A percentile compares a stretch with the other conserved stretches of the same genome.
phyloP scores from a whole-genome alignment of 2,888 invertebrate genomes.

The Aproaerema taeniolella region DNA sequence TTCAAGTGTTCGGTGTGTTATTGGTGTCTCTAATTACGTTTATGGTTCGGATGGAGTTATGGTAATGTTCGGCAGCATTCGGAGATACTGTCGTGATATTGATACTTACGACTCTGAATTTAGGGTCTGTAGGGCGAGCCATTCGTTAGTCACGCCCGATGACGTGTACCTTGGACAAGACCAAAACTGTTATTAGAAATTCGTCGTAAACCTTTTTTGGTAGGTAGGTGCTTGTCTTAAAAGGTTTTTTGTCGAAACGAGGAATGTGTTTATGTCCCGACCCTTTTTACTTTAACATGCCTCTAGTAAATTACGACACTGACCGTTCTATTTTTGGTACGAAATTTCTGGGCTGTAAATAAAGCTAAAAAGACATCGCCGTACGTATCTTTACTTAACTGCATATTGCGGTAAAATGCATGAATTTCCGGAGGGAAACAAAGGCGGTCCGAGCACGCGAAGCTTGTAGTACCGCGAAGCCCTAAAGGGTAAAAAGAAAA shows the following conservation, averaged over 20 bases:
- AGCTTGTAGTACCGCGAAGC: conserved; percentile 55
- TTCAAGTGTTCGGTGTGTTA: conserved; percentile 62
- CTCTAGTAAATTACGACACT: background rate
- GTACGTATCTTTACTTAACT: conserved; percentile 54
- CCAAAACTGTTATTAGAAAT: conserved; percentile 76
- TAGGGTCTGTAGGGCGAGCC: conserved; percentile 77
- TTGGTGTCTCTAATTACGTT: conserved; percentile 71
- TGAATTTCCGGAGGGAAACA: conserved; percentile 64
- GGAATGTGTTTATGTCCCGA: conserved; percentile 8
- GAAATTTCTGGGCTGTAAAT: conserved; percentile 35
- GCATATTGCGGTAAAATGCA: conserved; percentile 62
- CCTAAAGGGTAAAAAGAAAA: conserved; percentile 67
- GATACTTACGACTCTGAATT: conserved; percentile 77
- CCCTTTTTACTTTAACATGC: background rate
- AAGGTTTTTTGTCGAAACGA: conserved; percentile 42
- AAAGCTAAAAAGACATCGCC: conserved; percentile 51
- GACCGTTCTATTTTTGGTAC: conserved; percentile 17
- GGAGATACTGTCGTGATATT: conserved; percentile 57
- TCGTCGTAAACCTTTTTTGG: conserved; percentile 49
- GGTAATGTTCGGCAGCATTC: conserved; percentile 65
- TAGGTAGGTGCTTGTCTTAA: conserved; percentile 54
- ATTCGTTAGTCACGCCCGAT: conserved; percentile 76
- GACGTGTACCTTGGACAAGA: conserved; percentile 78
- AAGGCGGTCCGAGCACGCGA: conserved; percentile 55
- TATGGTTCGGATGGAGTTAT: conserved; percentile 65